Base-by-base conservation (phyloP, 2,797 vertebrate genomes). In the Danio choprae region DNA sequence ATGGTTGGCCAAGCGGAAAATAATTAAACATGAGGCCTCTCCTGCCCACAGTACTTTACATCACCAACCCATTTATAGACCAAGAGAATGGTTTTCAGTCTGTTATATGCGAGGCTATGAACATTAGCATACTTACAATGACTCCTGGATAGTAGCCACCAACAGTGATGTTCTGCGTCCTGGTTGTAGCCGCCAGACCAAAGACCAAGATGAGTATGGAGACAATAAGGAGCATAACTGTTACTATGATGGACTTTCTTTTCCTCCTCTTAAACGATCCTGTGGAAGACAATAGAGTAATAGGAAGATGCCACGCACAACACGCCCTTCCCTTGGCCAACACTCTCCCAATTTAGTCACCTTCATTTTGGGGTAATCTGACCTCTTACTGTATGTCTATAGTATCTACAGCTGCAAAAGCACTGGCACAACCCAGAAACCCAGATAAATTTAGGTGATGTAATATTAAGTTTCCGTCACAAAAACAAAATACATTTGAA, bases 121-220 rank as follows among this genome's bases (percentile, higher is more conserved):
- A 55, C n/a, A 53, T 76, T 36, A 56, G 12, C 12, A 56, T 91
- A 97, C 98, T 98, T 95, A 99, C 97, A 87, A 99, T 98, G 87
- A 97, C 95, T 90, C 98, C 97, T 0, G 98, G 96, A 90, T 99
- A 99, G 93, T 98, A 99, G 83, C 97, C 97, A 87, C 97, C 97
- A 65, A 99, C 97, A 1, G 97, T 97, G 90, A 99, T 97, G 94
- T 99, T 98, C 92, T 99, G 96, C 43, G 97, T 98, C 92, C 97
- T 95, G 82, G 97, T 99, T 46, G 97, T 99, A 56, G 97, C 98
- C 16, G 97, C 97, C 88, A 99, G 93, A 81, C 97, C 98, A 76
- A 98, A 96, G 67, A 97, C 92, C 82, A 99, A 95, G 89, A 99
- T 99, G 86, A 99, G 94, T 83, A 97, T 88, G 1, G 98, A 99